These are phyloP conservation scores for Sturnira hondurensis DNA, from an alignment of 2,113 vertebrate genomes.

Conservation along the genomic window DNA sequence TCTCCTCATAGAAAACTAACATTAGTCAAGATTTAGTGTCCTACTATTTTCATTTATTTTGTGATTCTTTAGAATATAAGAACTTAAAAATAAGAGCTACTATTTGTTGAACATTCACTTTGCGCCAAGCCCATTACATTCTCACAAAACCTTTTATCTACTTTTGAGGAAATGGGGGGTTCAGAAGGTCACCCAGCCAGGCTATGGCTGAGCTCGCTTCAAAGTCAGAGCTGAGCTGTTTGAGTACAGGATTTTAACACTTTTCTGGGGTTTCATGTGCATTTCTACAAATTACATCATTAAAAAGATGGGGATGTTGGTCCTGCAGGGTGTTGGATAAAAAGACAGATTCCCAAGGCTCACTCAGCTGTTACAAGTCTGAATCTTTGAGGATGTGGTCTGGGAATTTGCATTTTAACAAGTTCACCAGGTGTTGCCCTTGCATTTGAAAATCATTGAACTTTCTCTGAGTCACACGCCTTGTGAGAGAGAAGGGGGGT, in stretches of 20 bases:
- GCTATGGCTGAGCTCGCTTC: not conserved
- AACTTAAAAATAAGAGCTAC: not conserved
- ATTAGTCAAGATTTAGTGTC: not conserved
- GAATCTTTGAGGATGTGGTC: not conserved
- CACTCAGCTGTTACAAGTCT: not conserved
- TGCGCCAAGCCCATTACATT: not conserved
- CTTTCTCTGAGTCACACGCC: not conserved
- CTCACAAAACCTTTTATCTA: not conserved
- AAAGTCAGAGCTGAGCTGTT: not conserved
- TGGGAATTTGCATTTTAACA: slow-evolving; percentile 6
- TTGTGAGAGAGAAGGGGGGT: not conserved
- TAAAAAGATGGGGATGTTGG: not conserved
- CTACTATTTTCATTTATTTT: not conserved
- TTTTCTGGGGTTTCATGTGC: not conserved
- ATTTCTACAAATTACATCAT: not conserved
- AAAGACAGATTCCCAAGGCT: not conserved
- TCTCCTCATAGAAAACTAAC: not conserved
- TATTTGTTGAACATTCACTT: not conserved
- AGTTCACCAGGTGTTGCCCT: not conserved
- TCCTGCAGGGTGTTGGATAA: not conserved
- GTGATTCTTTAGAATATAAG: not conserved
- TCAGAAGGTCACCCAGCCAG: not conserved
- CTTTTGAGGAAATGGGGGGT: not conserved
- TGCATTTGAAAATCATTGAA: not conserved
- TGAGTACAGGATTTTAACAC: not conserved